These are phyloP conservation scores for Sardina pilchardus DNA, from an alignment of 2,113 vertebrate species.

Conservation along the genomic window DNA sequence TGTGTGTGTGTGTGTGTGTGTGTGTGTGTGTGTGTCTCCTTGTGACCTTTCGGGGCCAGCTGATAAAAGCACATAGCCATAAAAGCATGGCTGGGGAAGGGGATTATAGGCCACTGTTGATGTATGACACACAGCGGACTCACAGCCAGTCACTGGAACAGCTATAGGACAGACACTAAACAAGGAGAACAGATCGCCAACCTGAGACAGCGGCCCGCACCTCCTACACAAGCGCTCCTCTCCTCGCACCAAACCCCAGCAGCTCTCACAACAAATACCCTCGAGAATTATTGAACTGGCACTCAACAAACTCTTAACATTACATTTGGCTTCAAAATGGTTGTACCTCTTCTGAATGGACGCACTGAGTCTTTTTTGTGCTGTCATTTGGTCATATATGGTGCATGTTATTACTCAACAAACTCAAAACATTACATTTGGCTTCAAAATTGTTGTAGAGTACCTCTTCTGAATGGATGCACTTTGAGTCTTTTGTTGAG, in stretches of 20 bases:
- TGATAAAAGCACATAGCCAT: slow-evolving; percentile 50
- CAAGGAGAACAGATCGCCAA: background rate
- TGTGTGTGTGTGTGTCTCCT: slow-evolving; percentile 47
- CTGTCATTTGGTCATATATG: background rate
- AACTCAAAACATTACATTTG: background rate
- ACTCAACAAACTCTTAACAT: background rate
- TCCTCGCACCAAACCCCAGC: no score
- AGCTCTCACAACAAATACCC: background rate
- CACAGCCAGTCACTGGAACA: slow-evolving; percentile 66
- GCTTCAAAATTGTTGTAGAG: background rate
- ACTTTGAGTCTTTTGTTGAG: no score
- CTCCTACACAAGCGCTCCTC: background rate
- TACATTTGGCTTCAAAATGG: background rate
- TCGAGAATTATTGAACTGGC: background rate
- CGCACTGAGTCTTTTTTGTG: background rate
- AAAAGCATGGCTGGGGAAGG: slow-evolving; percentile 50
- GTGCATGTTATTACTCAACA: no score
- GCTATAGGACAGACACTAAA: background rate
- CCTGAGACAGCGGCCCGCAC: background rate
- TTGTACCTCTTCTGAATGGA: background rate
- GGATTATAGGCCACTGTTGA: slow-evolving; percentile 51
- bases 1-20: slow-evolving; percentile 49
- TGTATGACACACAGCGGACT: slow-evolving; percentile 46
- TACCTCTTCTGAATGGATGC: background rate
- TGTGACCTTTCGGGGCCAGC: slow-evolving; percentile 52